Evolutionary conservation across 2,888 invertebrate species (phyloP).

Genomic region (Lordiphosa fenestrarum): DNA sequence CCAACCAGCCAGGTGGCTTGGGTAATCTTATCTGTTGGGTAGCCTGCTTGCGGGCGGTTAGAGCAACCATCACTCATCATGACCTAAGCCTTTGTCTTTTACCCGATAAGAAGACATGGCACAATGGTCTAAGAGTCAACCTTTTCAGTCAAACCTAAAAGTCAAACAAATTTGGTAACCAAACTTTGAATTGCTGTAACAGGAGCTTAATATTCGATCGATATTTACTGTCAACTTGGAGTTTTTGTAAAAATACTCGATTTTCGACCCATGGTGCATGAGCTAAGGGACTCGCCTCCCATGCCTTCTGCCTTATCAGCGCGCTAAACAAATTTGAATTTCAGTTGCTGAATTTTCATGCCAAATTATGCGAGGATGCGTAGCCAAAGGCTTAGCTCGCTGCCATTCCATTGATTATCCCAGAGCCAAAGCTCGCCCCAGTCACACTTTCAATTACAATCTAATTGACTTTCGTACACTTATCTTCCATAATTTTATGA

Average conservation of each 20-base stretch:
- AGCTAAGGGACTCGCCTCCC: neutral
- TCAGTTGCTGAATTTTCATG: conserved; percentile 48
- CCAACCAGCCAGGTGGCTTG: conserved; percentile 40
- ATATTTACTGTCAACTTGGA: no score
- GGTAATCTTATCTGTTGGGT: conserved; percentile 62
- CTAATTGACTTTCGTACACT: conserved; percentile 74
- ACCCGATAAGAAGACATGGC: conserved; percentile 46
- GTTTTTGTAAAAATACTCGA: no score
- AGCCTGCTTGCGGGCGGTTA: conserved; percentile 39
- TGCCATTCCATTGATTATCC: conserved; percentile 29
- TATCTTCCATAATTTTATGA: conserved; percentile 77
- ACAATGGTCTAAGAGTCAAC: neutral
- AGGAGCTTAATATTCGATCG: no score
- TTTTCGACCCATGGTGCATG: no score
- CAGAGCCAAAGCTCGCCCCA: neutral
- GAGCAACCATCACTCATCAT: conserved; percentile 59
- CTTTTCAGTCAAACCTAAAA: no score
- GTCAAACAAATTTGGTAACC: no score
- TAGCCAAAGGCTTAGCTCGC: conserved; percentile 24
- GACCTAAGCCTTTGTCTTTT: conserved; percentile 51
- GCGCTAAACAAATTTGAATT: conserved; percentile 42
- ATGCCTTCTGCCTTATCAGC: conserved; percentile 27
- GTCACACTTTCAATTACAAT: conserved; percentile 77
- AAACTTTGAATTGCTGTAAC: no score
- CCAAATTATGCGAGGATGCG: conserved; percentile 57